Base-by-base conservation (phyloP, 1,140 invertebrate species). In the Phymorhynchus buccinoides region DNA sequence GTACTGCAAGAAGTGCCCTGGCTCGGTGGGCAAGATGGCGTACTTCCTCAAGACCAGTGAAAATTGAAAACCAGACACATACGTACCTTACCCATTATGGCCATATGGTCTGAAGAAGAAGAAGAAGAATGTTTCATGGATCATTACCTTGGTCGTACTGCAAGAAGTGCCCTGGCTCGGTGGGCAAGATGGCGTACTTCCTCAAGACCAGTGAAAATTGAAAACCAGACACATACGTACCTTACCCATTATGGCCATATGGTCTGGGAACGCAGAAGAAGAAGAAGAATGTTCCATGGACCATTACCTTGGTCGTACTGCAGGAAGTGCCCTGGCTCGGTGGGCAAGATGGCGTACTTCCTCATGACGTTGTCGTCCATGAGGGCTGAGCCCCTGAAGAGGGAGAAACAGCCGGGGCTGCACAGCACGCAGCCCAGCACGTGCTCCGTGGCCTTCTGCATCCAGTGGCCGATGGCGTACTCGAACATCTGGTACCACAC, bases 401-500 rank as follows among this genome's bases (percentile, higher is more conserved):
- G 84, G 18, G 87, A 90, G 86, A 91, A 91, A 83, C 90, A 91
- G 16, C 90, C 90, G 35, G 90, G 90, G 80, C 88, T 90, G 82
- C 90, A 91, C 48, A 91, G 85, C 22, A 91, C 89, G 78, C 90
- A 90, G 6, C 90, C 90, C 1, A 90, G 77, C 81, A 89, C 86
- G 84, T 91, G 90, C 71, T 91, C 90, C n/a, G 90, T 86, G 1
- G 90, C 88, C 73, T 90, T 90, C 86, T 91, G 90, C 71, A 91
- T 71, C 90, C 90, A 91, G 79, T 91, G 90, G 37, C 90, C 87
- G 16, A 91, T 86, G 6, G 90, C 88, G 75, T 91, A 91, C 77
- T 91, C 95, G 90, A 95, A 95, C 87, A 94, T 95, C 90, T 95
- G 95, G 87, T 96, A 95, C 95, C 95, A 95, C 1, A 95, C 94